Base-by-base conservation (phyloP, 2,888 invertebrate species). In the Trachelus troglodyta region DNA sequence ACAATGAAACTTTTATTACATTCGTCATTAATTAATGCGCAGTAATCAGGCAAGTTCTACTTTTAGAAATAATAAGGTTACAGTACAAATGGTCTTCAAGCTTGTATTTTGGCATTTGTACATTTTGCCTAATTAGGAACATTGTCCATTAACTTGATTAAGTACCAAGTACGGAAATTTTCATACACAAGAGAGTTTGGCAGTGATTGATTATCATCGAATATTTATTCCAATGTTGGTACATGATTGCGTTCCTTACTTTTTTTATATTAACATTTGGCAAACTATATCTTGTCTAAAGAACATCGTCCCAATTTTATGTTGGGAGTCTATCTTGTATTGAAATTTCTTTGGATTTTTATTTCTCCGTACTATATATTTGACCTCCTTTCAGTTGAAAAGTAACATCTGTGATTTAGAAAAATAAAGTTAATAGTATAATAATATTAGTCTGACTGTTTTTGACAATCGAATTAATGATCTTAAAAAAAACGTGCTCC, bases 271-370 rank as follows among this genome's bases (percentile, higher is more conserved):
- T 56, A 23, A 23, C 9, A 56, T 6, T 56, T 23, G 23, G 9
- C 23, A 56, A 56, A 56, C 23, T 56, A 56, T 56, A 56, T 56
- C 23, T 56, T 56, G 56, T 56, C 56, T 56, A 40, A 40, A 6
- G 40, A 40, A 40, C 56, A 56, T 56, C 23, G 23, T 56, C 56
- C 9, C 23, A 56, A 56, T 23, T 56, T 56, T 56, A 9, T 56
- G 9, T 56, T 56, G 56, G 56, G 56, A 23, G 23, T 34, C 34
- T 15, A 23, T 56, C 23, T 56, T 23, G 56, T 56, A 56, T 56
- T 56, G 2, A 56, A 56, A 56, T 56, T 85, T 83, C 68, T 83
- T 83, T 75, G 75, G 31, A 40, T 75, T 12, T 75, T n/a, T 11
- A 37, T n/a, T 40, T 40, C 33, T 75, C 40, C 11, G 12, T 11